Evolutionary conservation across 2,797 vertebrate genomes (phyloP).

Genomic region (Holocentrus rufus): DNA sequence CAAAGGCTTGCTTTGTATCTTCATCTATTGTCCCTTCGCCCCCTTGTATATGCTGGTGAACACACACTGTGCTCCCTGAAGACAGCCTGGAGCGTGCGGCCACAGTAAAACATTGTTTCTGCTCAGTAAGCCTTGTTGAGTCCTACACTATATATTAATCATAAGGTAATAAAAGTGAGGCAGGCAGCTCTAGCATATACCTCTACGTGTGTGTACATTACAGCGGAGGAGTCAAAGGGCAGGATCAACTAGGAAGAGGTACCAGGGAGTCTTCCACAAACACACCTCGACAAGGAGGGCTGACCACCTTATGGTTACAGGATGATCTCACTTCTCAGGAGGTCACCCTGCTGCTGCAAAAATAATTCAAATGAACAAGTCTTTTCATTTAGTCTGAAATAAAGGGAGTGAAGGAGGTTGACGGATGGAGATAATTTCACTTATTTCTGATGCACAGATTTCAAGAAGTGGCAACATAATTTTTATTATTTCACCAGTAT

Average conservation of each 20-base stretch:
- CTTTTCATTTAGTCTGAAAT: too few relatives aligned
- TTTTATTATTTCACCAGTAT: too few relatives aligned
- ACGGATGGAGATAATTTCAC: too few relatives aligned
- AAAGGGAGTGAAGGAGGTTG: too few relatives aligned
- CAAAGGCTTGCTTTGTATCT: constrained; percentile 47
- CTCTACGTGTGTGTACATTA: neutral
- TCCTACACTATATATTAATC: constrained; percentile 50
- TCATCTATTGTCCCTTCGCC: constrained; percentile 17
- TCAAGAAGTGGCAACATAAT: too few relatives aligned
- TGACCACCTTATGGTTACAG: too few relatives aligned
- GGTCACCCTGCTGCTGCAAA: too few relatives aligned
- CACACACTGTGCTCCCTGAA: neutral
- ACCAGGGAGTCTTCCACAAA: neutral
- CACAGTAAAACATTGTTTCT: constrained; percentile 54
- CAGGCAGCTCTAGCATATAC: too few relatives aligned
- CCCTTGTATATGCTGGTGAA: neutral
- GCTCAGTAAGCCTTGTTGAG: constrained; percentile 44
- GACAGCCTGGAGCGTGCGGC: constrained; percentile 19
- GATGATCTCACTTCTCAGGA: too few relatives aligned
- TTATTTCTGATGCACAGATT: too few relatives aligned
- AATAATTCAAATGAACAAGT: too few relatives aligned
- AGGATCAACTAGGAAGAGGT: neutral
- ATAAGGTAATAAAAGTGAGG: neutral
- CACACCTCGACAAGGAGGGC: neutral
- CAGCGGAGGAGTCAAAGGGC: neutral